These are phyloP conservation scores for Oopsacas minuta DNA, from an alignment of 37 sponge, comb jelly and placozoan species.

Conservation along the genomic window DNA sequence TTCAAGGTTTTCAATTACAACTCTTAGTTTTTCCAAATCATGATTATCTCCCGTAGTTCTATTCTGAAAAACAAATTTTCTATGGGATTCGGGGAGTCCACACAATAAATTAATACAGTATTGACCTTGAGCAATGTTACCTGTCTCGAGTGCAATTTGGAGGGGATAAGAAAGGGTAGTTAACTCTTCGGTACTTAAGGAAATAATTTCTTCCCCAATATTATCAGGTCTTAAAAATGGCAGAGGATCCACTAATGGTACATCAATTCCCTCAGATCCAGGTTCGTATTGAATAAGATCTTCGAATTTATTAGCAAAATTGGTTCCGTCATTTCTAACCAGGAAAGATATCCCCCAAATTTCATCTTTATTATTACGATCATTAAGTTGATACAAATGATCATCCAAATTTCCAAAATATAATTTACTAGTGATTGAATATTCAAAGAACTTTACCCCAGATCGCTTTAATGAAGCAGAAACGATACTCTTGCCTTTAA, in stretches of 20 bases:
- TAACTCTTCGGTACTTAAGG: not conserved
- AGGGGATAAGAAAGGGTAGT: not conserved
- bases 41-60: not conserved
- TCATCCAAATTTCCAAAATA: conserved; percentile 13
- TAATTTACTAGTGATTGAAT: not conserved
- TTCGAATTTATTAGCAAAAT: conserved; percentile 7
- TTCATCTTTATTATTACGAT: not conserved
- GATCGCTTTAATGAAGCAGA: not conserved
- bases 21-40: not conserved
- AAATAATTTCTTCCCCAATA: not conserved
- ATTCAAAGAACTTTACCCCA: not conserved
- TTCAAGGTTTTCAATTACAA: not conserved
- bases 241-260: not conserved
- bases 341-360: conserved; percentile 4
- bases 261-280: not conserved
- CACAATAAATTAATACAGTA: not conserved
- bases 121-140: not conserved
- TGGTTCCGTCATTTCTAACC: conserved; percentile 9
- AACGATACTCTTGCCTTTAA: not conserved
- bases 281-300: conserved; percentile 8
- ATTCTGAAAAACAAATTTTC: not conserved
- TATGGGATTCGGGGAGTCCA: not conserved
- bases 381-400: not conserved
- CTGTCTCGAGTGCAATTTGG: not conserved
- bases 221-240: not conserved